Base-by-base conservation (phyloP, 1,140 invertebrate genomes). In the Drosophila triauraria region DNA sequence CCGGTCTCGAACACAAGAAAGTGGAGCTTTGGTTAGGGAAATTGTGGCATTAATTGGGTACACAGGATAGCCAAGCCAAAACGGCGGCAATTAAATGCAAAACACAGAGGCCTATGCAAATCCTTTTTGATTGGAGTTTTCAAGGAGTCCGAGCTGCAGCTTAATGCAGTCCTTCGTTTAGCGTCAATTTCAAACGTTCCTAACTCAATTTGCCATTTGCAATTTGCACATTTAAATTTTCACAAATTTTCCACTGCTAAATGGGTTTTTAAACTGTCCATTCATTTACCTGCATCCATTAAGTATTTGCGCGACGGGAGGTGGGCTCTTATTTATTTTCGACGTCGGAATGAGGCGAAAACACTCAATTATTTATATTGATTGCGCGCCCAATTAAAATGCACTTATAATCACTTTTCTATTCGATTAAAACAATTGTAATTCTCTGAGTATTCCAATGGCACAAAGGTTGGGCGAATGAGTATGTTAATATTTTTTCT, bases 261-360 rank as follows among this genome's bases (percentile, higher is more conserved):
- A 80, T 75, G 57, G 65, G 20, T 40, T 72, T 81, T 81, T 50
- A 43, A 71, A 76, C 63, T 64, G 17, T 50, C 59, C 54, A 38
- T 68, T 46, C 51, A 72, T 88, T 87, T 88, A 87, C 85, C 84
- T 87, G 85, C 85, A 84, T 87, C 81, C 84, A 90, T 87, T 78
- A 87, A 87, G 72, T 80, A 67, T 57, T 56, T 53, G 48, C 60
- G 63, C 69, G 67, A 25, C 17, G 65, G 27, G 27, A n/a, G 20
- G 20, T 47, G 20, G 20, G 46, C 23, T 70, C 13, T 48, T 57
- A 35, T 57, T 35, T 43, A 70, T 57, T 25, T 57, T 25, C 46
- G 44, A 59, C 59, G 20, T 20, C 20, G 40, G 17, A 51, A 48
- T 46, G 56, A 53, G 69, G 69, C 58, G 61, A 59, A 65, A 70